These are phyloP conservation scores for Trichogramma pretiosum DNA, from an alignment of 1,140 invertebrate genomes.

Conservation along the genomic window DNA sequence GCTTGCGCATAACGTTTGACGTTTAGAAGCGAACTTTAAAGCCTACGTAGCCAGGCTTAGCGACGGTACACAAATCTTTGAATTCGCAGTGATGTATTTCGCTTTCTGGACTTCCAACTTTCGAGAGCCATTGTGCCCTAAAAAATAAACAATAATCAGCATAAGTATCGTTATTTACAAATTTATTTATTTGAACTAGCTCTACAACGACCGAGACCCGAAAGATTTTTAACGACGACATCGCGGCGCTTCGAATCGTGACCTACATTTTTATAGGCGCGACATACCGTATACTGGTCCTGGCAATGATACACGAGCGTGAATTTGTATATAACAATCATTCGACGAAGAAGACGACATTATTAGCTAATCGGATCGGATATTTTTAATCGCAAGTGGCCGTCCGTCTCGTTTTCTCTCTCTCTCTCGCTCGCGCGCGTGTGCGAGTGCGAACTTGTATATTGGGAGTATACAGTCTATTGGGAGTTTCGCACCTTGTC, in stretches of 20 bases:
- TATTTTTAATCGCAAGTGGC: too few species aligned
- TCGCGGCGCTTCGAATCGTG: neutral
- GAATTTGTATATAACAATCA: too few species aligned
- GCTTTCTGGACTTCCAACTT: slow-evolving; percentile 73
- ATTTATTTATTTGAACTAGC: too few species aligned
- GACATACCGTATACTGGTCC: slow-evolving; percentile 8
- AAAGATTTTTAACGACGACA: neutral
- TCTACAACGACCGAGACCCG: neutral
- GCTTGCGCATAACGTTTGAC: neutral
- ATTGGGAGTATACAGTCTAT: slow-evolving; percentile 18
- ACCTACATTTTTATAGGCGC: slow-evolving; percentile 13
- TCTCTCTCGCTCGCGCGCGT: slow-evolving; percentile 19
- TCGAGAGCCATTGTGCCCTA: slow-evolving; percentile 76
- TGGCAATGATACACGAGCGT: slow-evolving; percentile 12
- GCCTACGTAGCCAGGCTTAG: slow-evolving; percentile 66
- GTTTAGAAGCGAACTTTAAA: slow-evolving; percentile 76
- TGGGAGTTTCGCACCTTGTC: slow-evolving; percentile 18
- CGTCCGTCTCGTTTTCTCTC: too few species aligned
- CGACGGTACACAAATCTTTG: slow-evolving; percentile 68
- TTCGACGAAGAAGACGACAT: slow-evolving; percentile 13
- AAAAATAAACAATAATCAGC: slow-evolving; percentile 28
- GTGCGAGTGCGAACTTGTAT: too few species aligned
- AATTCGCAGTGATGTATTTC: slow-evolving; percentile 75
- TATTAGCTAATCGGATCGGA: slow-evolving; percentile 33
- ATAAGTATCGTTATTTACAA: too few species aligned